Evolutionary conservation across 2,797 vertebrate species (phyloP).

Genomic region (Malacoraja senta): DNA sequence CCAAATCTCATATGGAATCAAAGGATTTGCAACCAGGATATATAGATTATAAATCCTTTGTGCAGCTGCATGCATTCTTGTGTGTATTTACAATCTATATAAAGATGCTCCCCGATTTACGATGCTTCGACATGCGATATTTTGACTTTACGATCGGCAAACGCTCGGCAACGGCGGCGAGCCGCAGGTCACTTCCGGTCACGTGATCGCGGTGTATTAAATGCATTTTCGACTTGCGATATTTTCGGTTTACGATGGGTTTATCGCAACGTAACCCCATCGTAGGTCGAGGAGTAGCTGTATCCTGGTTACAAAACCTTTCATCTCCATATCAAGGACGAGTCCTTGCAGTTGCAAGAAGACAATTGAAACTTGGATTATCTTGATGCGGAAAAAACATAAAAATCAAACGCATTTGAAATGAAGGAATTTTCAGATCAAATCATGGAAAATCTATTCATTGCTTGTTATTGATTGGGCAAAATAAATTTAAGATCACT

Average conservation of each 20-base stretch:
- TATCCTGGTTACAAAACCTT: neutral
- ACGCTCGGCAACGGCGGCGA: too few species aligned
- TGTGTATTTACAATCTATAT: too few species aligned
- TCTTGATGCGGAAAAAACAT: neutral
- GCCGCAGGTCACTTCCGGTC: too few species aligned
- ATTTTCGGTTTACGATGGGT: too few species aligned
- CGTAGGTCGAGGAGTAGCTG: too few species aligned
- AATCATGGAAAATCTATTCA: neutral
- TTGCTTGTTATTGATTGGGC: neutral
- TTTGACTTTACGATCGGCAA: too few species aligned
- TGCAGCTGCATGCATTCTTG: too few species aligned
- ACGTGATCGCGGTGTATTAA: too few species aligned
- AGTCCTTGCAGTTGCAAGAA: neutral
- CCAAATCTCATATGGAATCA: neutral
- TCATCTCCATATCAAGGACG: neutral
- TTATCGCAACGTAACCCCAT: too few species aligned
- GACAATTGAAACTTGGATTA: neutral
- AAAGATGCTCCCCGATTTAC: too few species aligned
- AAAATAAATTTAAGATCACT: neutral
- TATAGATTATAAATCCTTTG: neutral
- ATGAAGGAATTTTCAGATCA: neutral
- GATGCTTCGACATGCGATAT: too few species aligned
- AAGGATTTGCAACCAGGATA: neutral
- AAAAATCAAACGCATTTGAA: neutral
- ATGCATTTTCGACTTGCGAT: too few species aligned